Conservation (phyloP, 2,888 invertebrate genomes). For the Ypsolopha scabrella region DNA sequence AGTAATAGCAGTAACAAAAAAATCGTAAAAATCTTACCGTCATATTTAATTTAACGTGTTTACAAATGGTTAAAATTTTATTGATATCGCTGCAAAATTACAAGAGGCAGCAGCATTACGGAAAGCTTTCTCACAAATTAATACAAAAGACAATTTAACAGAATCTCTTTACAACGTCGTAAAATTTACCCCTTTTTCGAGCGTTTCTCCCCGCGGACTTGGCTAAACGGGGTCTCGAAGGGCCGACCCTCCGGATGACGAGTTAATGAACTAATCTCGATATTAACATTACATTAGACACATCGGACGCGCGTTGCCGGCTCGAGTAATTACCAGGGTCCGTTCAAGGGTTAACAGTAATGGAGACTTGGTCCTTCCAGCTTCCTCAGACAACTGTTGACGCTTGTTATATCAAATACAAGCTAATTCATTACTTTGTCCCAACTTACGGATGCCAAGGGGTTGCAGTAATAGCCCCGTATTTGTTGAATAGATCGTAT, state of each 20-base stretch:
- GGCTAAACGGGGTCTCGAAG: neutral
- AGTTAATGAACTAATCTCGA: slow-evolving; percentile 69
- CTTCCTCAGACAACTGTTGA: neutral
- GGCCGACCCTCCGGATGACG: slow-evolving; percentile 35
- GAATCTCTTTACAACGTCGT: slow-evolving; percentile 40
- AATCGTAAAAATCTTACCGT: too few relatives aligned
- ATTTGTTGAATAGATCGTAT: too few relatives aligned
- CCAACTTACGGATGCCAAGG: too few relatives aligned
- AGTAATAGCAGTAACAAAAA: too few relatives aligned
- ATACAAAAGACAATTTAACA: slow-evolving; percentile 49
- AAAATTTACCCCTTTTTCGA: slow-evolving; percentile 22
- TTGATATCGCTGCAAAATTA: too few relatives aligned
- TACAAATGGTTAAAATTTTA: too few relatives aligned
- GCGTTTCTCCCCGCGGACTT: slow-evolving; percentile 3
- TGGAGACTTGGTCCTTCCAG: neutral
- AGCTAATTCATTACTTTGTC: too few relatives aligned
- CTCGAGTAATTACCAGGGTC: slow-evolving; percentile 31
- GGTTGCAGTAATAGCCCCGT: too few relatives aligned
- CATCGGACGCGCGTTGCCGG: slow-evolving; percentile 42
- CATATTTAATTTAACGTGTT: too few relatives aligned
- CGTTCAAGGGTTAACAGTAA: slow-evolving; percentile 10
- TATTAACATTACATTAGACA: slow-evolving; percentile 68
- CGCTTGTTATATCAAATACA: too few relatives aligned
- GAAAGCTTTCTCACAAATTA: slow-evolving; percentile 28
- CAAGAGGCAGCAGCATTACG: neutral